phyloP scores from a whole-genome alignment of 2,888 invertebrate species.

The Latheticus oryzae region DNA sequence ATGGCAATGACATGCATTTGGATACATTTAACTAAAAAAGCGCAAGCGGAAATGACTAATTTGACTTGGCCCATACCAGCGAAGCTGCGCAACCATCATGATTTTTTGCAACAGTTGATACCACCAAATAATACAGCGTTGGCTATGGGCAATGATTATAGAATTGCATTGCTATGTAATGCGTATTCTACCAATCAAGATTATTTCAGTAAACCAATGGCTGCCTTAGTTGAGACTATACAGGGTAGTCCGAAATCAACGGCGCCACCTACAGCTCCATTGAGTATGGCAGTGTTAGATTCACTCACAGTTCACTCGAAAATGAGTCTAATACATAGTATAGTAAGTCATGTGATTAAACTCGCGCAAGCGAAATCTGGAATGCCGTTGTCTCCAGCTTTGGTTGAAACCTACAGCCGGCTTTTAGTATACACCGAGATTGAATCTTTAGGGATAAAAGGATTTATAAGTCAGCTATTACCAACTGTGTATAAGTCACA shows the following conservation, averaged over 20 bases:
- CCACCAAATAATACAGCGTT: conserved; percentile 78
- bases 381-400: conserved; percentile 87
- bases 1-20: conserved; percentile 97
- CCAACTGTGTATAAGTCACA: conserved; percentile 93
- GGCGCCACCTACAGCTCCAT: conserved; percentile 79
- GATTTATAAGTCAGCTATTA: conserved; percentile 92
- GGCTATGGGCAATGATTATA: conserved; percentile 86
- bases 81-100: conserved; percentile 65
- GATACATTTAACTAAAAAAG: conserved; percentile 95
- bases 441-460: conserved; percentile 95
- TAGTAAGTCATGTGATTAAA: conserved; percentile 90
- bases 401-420: conserved; percentile 95
- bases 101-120: conserved; percentile 87
- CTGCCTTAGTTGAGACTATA: conserved; percentile 86
- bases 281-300: conserved; percentile 91
- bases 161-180: conserved; percentile 92
- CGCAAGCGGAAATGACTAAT: conserved; percentile 85
- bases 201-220: conserved; percentile 92
- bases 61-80: conserved; percentile 60
- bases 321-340: conserved; percentile 79
- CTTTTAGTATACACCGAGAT: conserved; percentile 96
- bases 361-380: conserved; percentile 88
- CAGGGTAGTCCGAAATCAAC: conserved; percentile 70
- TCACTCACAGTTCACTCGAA: conserved; percentile 96
- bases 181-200: conserved; percentile 96